Percentiles rank a stretch among this genome's conserved stretches.
phyloP scores from a whole-genome alignment of 2,113 vertebrate genomes.

The Riparia riparia region DNA sequence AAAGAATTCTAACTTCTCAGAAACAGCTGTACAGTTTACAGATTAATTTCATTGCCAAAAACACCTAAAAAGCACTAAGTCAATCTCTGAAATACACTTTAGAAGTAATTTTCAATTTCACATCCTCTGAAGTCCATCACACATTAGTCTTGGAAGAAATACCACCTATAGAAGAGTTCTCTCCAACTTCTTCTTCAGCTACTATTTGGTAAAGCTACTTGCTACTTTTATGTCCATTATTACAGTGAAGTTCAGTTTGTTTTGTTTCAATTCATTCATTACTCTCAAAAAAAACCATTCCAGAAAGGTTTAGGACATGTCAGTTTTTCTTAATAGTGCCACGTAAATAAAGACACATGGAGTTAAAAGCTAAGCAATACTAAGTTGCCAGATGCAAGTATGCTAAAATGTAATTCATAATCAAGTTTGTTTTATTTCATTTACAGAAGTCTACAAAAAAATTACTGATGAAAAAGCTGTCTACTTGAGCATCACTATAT shows the following conservation, averaged over 20 bases:
- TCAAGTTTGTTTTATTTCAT: not conserved
- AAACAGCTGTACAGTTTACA: not conserved
- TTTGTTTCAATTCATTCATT: not conserved
- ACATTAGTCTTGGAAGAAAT: not conserved
- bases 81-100: not conserved
- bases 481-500: not conserved
- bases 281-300: not conserved
- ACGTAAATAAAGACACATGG: not conserved
- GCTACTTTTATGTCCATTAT: not conserved
- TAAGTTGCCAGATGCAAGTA: not conserved
- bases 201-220: not conserved
- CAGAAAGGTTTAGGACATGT: not conserved
- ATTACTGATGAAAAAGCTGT: not conserved
- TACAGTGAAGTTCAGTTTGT: not conserved
- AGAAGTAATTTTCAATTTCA: not conserved
- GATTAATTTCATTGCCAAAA: not conserved
- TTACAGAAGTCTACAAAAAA: not conserved
- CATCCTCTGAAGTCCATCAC: not conserved
- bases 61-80: fast-evolving
- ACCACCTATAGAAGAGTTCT: not conserved
- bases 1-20: not conserved
- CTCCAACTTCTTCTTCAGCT: not conserved
- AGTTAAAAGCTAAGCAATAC: not conserved
- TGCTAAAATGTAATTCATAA: not conserved
- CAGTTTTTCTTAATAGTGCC: not conserved